Base-by-base conservation (phyloP, 2,113 vertebrate genomes). In the Larimichthys crocea region DNA sequence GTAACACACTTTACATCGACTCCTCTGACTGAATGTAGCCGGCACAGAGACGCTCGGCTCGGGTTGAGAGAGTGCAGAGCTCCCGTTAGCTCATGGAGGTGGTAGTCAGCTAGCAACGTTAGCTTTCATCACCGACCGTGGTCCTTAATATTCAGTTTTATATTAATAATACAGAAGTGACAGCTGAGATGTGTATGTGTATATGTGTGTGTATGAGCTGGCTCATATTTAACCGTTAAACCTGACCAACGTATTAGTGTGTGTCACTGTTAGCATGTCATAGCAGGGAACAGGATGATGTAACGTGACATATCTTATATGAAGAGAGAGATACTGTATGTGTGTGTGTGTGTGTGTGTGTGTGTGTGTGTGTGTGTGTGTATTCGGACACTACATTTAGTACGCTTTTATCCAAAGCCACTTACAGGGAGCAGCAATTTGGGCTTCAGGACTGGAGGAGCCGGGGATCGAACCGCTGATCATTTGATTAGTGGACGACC, bases 1-100 rank as follows among this genome's bases (percentile, higher is more conserved):
- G 95, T 96, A 90, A 44, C 2, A 20, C 3, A 12, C 5, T 69
- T 68, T 10, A 11, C 53, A 0, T 1, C 4, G 2, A 44, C 19
- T 14, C 14, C 14, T 1, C 40, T 6, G 1, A 1, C 1, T 17
- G 31, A 57, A 10, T 55, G 1, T 53, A 17, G 0, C n/a, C 8
- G 44, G 12, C 16, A 29, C 22, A 40, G 16, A 22, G 5, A 4
- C 3, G 40, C 0, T 35, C 3, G 10, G 16, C 10, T 29, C n/a
- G 44, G 7, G 49, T 56, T 74, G 15, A 5, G 10, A 3, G 29
- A 3, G 12, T 8, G 35, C 3, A 7, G 1, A 5, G 22, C 62
- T 35, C 0, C 1, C 74, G 64, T 10, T 20, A 12, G n/a, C 15
- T 3, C 5, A 3, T 35, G 31, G 31, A 6, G 31, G 48, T 12